Percentiles rank a stretch among this genome's conserved stretches.
Conservation (phyloP, 2,113 vertebrate genomes). For the Oryzias melastigma region DNA sequence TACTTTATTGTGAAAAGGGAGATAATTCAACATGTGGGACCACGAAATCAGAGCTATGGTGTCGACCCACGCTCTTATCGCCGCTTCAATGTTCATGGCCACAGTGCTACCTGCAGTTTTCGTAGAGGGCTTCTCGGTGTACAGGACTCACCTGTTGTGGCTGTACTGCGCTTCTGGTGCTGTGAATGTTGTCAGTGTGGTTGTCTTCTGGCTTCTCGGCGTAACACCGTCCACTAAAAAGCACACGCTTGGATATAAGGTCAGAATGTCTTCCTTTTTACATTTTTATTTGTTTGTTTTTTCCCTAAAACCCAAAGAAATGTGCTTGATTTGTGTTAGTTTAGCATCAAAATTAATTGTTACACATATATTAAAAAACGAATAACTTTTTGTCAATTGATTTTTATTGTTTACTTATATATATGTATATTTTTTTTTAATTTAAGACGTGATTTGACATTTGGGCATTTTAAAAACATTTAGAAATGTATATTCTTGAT, state of each 20-base stretch:
- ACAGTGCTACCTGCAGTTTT: constrained; percentile 76
- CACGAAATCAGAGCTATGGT: constrained; percentile 83
- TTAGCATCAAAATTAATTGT: too few species aligned
- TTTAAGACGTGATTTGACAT: too few species aligned
- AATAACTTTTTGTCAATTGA: too few species aligned
- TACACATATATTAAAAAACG: too few species aligned
- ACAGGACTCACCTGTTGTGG: constrained; percentile 88
- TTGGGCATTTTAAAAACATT: too few species aligned
- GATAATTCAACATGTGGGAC: constrained; percentile 80
- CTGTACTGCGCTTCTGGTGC: constrained; percentile 81
- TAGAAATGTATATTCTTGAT: too few species aligned
- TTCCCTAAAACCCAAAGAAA: too few species aligned
- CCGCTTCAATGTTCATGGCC: constrained; percentile 77
- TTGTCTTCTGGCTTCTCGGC: constrained; percentile 83
- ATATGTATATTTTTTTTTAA: too few species aligned
- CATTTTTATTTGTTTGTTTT: not conserved
- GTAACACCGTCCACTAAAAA: constrained; percentile 82
- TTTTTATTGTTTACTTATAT: too few species aligned
- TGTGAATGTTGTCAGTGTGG: constrained; percentile 78
- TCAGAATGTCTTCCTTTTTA: constrained; percentile 38
- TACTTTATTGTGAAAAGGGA: fast-evolving
- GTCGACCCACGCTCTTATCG: constrained; percentile 82
- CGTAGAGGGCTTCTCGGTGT: constrained; percentile 83
- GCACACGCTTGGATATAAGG: constrained; percentile 86
- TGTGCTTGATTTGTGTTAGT: too few species aligned